These are phyloP conservation scores for Penelope pileata DNA, from an alignment of 2,113 vertebrate species.

Conservation along the genomic window DNA sequence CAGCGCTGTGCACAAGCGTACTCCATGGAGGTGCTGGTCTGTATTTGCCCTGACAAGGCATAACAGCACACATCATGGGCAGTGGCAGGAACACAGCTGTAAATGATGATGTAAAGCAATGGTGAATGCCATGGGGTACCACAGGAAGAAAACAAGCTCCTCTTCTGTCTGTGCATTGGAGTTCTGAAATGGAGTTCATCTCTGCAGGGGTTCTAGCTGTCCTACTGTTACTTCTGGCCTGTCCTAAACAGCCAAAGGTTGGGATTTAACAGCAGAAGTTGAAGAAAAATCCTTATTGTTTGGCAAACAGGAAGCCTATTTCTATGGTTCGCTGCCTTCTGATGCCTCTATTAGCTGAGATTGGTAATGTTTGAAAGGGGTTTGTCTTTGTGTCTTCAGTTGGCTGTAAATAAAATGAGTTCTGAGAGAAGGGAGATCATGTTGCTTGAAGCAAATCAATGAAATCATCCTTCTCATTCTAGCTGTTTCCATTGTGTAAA, in stretches of 20 bases:
- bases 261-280: neutral
- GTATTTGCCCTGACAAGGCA: neutral
- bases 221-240: neutral
- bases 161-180: neutral
- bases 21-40: accelerated
- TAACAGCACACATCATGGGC: neutral
- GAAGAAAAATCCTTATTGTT: neutral
- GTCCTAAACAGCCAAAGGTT: neutral
- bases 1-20: no score
- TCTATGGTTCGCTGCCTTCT: neutral
- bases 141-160: neutral
- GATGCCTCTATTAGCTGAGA: neutral
- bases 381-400: neutral
- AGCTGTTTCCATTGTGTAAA: neutral
- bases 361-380: neutral
- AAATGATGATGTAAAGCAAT: neutral
- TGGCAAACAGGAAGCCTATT: neutral
- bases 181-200: neutral
- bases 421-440: neutral
- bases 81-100: neutral
- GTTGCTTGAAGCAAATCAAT: neutral
- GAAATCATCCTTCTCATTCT: neutral
- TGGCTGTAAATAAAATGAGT: neutral
- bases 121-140: neutral
- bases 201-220: neutral